These are phyloP conservation scores for Timandra comae DNA, from an alignment of 2,888 invertebrate genomes.

Conservation along the genomic window DNA sequence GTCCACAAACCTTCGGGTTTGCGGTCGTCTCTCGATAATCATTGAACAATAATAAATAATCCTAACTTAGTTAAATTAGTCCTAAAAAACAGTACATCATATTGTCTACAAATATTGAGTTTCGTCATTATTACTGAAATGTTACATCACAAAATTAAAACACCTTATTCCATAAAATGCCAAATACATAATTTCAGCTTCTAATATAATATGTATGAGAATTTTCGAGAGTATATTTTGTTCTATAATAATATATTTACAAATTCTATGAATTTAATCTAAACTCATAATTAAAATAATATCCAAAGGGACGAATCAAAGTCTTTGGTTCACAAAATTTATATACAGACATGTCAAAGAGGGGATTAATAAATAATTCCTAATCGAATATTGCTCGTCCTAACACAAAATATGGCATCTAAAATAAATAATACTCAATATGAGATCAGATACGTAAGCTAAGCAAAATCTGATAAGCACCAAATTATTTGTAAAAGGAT, in stretches of 20 bases:
- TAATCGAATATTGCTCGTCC: slow-evolving; percentile 54
- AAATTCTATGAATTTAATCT: slow-evolving; percentile 36
- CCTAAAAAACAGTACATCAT: slow-evolving; percentile 27
- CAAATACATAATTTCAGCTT: slow-evolving; percentile 44
- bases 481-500: slow-evolving; percentile 35
- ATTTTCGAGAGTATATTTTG: slow-evolving; percentile 43
- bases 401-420: slow-evolving; percentile 70
- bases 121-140: slow-evolving; percentile 7
- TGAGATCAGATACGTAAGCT: slow-evolving; percentile 71
- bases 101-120: slow-evolving; percentile 21
- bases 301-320: slow-evolving; percentile 56
- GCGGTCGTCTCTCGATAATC: slow-evolving; percentile 20
- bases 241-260: slow-evolving; percentile 42
- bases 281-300: slow-evolving; percentile 36
- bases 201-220: slow-evolving; percentile 40
- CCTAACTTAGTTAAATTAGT: slow-evolving; percentile 31
- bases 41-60: slow-evolving; percentile 26
- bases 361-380: slow-evolving; percentile 45
- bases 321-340: slow-evolving; percentile 70
- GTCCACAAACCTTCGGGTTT: slow-evolving; percentile 27
- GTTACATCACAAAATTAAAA: slow-evolving; percentile 5
- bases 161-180: slow-evolving; percentile 41
- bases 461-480: slow-evolving; percentile 57
- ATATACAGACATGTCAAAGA: slow-evolving; percentile 52
- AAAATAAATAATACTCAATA: slow-evolving; percentile 73